A percentile compares a stretch with the other conserved stretches of the same genome.
phyloP scores from a whole-genome alignment of 2,113 vertebrate genomes.

The Entelurus aequoreus region DNA sequence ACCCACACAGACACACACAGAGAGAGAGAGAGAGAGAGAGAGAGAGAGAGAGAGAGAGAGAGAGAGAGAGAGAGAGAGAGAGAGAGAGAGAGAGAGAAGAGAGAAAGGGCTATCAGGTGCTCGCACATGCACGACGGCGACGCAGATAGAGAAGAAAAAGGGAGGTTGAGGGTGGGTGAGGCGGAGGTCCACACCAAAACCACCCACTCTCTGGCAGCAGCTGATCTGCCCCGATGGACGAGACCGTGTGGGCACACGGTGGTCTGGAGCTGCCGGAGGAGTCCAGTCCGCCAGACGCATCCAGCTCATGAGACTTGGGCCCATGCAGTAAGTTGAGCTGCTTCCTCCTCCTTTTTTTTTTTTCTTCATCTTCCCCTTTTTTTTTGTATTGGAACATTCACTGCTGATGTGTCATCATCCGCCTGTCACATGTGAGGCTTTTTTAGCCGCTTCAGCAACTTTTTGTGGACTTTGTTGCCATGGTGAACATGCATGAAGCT shows the following conservation, averaged over 20 bases:
- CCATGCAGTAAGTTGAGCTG: constrained; percentile 44
- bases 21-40: constrained; percentile 11
- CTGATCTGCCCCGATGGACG: constrained; percentile 3
- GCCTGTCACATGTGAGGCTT: neutral
- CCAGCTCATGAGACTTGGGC: constrained; percentile 28
- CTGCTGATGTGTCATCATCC: neutral
- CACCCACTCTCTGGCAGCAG: constrained; percentile 37
- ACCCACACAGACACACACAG: neutral
- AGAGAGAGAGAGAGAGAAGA: constrained; percentile 12
- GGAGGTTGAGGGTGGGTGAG: constrained; percentile 23
- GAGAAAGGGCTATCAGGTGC: constrained; percentile 56
- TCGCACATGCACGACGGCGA: constrained; percentile 39
- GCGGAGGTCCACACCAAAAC: constrained; percentile 26
- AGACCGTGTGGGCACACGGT: neutral
- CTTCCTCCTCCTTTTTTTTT: constrained; percentile 11
- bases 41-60: constrained; percentile 10
- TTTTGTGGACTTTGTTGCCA: too few species aligned
- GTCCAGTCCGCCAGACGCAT: neutral
- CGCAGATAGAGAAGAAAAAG: constrained; percentile 50
- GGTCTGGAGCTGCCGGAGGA: constrained; percentile 23
- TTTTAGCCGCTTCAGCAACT: constrained; percentile 5
- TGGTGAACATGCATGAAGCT: constrained; percentile 10
- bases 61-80: constrained; percentile 11
- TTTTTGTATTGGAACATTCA: neutral
- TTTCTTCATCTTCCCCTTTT: neutral